phyloP scores from a whole-genome alignment of 2,888 invertebrate genomes.

The Scaptomyza tumidula region DNA sequence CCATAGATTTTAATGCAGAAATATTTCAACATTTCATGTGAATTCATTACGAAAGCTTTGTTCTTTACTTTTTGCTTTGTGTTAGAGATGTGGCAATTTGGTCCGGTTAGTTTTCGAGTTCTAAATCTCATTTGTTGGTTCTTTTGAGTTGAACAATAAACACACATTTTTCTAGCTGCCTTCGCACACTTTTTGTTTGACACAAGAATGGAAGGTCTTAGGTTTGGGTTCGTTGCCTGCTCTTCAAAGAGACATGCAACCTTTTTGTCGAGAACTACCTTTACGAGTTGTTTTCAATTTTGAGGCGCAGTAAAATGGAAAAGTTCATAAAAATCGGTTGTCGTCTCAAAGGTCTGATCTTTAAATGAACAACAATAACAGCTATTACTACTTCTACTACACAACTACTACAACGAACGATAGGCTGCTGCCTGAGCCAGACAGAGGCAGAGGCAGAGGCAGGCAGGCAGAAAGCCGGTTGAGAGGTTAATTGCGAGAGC shows the following conservation, averaged over 20 bases:
- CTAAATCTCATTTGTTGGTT: not conserved
- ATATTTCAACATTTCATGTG: not conserved
- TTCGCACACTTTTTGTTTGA: not conserved
- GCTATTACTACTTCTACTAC: not conserved
- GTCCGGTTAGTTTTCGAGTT: not conserved
- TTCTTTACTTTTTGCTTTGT: not conserved
- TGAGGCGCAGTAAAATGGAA: slow-evolving; percentile 30
- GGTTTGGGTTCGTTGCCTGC: slow-evolving; percentile 6
- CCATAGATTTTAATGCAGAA: too few species aligned
- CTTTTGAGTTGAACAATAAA: not conserved
- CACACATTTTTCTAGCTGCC: not conserved
- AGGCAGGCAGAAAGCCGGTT: slow-evolving; percentile 72
- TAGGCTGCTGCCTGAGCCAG: slow-evolving; percentile 15
- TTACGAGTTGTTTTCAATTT: slow-evolving; percentile 10
- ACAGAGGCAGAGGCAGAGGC: slow-evolving; percentile 43
- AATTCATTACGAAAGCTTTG: not conserved
- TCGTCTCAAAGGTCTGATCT: slow-evolving; percentile 55
- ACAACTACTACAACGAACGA: not conserved
- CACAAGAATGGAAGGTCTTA: slow-evolving; percentile 3
- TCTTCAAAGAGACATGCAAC: slow-evolving; percentile 22
- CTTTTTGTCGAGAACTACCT: slow-evolving; percentile 29
- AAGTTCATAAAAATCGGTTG: slow-evolving; percentile 21
- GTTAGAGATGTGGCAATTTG: not conserved
- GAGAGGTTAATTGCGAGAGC: slow-evolving; percentile 78
- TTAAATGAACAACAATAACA: slow-evolving; percentile 37